phyloP scores from a whole-genome alignment of 2,888 invertebrate species.

The Anthophora plumipes region DNA sequence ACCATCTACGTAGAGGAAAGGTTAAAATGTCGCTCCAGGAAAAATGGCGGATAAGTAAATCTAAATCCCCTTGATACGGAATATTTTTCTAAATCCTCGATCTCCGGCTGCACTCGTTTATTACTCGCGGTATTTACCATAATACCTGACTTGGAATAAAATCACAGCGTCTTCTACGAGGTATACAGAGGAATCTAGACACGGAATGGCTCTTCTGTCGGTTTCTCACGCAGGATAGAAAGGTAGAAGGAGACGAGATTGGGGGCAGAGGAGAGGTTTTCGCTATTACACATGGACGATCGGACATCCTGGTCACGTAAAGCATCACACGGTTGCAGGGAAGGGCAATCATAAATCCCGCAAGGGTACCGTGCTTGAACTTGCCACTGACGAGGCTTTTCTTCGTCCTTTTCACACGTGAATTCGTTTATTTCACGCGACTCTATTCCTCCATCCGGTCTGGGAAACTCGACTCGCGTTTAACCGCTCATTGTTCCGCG shows the following conservation, averaged over 20 bases:
- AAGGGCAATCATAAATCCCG: slow-evolving; percentile 75
- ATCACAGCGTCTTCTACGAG: not conserved
- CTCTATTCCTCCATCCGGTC: not conserved
- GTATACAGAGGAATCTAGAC: slow-evolving; percentile 9
- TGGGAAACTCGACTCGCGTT: not conserved
- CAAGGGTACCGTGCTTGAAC: slow-evolving; percentile 67
- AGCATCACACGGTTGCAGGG: slow-evolving; percentile 62
- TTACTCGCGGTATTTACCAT: slow-evolving; percentile 21
- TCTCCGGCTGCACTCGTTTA: not conserved
- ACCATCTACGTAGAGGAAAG: no score
- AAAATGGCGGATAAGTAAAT: not conserved
- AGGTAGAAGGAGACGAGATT: not conserved
- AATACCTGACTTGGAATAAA: slow-evolving; percentile 24
- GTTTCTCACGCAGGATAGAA: slow-evolving; percentile 20
- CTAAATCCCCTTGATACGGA: not conserved
- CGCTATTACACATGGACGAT: slow-evolving; percentile 64
- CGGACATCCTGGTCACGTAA: slow-evolving; percentile 74
- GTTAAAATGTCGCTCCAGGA: no score
- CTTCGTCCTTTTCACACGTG: slow-evolving; percentile 55
- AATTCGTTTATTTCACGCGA: slow-evolving; percentile 48
- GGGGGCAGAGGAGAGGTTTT: slow-evolving; percentile 25
- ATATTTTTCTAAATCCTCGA: not conserved
- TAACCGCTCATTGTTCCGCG: slow-evolving; percentile 34
- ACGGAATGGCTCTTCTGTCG: slow-evolving; percentile 30
- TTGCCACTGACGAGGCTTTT: slow-evolving; percentile 68